Evolutionary conservation across 2,113 vertebrate species (phyloP), one percentile per base, ranked within the genome.

Genomic region (Podarcis cretensis): DNA sequence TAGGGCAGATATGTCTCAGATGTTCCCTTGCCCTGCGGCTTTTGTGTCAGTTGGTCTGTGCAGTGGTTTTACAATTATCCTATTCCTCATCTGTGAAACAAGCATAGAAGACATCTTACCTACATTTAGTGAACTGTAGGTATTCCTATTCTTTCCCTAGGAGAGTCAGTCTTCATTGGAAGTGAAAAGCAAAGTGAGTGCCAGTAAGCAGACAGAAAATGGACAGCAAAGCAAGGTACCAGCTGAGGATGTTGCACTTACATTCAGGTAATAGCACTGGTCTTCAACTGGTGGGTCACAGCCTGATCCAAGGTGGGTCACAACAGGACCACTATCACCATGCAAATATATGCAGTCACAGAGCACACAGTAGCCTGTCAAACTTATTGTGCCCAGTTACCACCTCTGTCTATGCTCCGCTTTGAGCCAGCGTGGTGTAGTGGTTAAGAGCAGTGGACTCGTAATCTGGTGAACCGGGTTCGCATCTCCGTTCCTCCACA

Each of bases 141-240:
- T 92, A 91, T 81, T 84, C 86, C 90, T 21, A 3, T 83, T 77
- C 57, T 90, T 68, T 89, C 96, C 96, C 84, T 84, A 96, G 99
- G 99, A 99, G 95, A 98, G 95, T 91, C 98, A 99, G 89, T 98
- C 97, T 91, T 96, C 98, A 83, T 95, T 99, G 92, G 98, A 99
- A 88, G 96, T 98, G 82, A 98, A 99, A 97, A 98, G 93, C 95
- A 99, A 99, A 96, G 94, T 98, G 94, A 94, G 91, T 91, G 88
- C 96, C 87, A 94, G 93, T 92, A 99, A 99, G 88, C 95, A 98
- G 95, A 90, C 97, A 89, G 99, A 99, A 96, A 99, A 99, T 81
- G 99, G 99, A 94, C 98, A 99, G 85, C 97, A 97, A 92, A 96
- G 96, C 95, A 98, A 99, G 95, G 96, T 97, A 94, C 97, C 98